Percentiles rank a stretch among this genome's conserved stretches.
Evolutionary conservation across 2,113 vertebrate genomes (phyloP).

Genomic region (Eulacestoma nigropectus): DNA sequence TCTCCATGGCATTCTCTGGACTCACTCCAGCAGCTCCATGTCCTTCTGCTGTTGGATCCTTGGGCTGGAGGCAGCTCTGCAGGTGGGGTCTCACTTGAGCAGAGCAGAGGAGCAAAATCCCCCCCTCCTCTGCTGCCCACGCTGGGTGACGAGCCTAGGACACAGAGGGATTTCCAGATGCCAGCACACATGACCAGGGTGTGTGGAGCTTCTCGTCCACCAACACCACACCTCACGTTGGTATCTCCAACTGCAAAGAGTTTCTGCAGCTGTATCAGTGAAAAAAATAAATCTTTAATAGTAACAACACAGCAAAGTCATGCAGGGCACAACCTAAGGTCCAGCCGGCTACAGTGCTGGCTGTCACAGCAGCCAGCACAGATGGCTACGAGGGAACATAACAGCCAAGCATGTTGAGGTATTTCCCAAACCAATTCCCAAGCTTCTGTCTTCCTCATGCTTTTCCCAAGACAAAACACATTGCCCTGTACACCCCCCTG

Average conservation of each 20-base stretch:
- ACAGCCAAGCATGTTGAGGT: not conserved
- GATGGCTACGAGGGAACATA: not conserved
- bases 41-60: not conserved
- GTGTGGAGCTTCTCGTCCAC: not conserved
- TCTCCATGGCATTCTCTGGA: not conserved
- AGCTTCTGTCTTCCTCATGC: not conserved
- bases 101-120: not conserved
- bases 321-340: not conserved
- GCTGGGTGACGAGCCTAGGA: not conserved
- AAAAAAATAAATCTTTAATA: not conserved
- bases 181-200: accelerated
- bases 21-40: accelerated
- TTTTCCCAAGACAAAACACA: not conserved
- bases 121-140: not conserved
- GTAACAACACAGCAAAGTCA: not conserved
- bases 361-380: not conserved
- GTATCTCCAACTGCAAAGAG: not conserved
- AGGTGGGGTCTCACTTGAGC: not conserved
- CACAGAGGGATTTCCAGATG: not conserved
- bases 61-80: not conserved
- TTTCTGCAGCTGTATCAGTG: not conserved
- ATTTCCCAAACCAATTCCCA: not conserved
- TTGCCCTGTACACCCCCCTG: accelerated
- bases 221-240: not conserved
- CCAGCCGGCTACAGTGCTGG: not conserved